Evolutionary conservation across 1,140 invertebrate genomes (phyloP).

Genomic region (Stegodyphus dumicola): DNA sequence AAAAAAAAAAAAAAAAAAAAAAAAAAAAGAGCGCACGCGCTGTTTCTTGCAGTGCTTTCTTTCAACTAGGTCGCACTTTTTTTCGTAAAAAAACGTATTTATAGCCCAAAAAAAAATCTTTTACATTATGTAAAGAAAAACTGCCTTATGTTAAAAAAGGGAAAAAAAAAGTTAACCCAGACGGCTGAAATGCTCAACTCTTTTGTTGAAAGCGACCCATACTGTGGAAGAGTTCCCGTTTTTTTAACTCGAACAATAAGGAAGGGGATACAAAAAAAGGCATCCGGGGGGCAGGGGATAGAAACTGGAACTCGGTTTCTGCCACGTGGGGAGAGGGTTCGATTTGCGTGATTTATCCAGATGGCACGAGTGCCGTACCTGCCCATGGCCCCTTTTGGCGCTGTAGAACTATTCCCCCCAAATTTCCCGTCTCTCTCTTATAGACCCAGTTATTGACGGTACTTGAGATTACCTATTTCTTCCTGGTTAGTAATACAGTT

Average conservation of each 20-base stretch:
- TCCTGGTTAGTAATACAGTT: slow-evolving; percentile 26
- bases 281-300: slow-evolving; percentile 38
- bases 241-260: slow-evolving; percentile 23
- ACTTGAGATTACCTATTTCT: slow-evolving; percentile 37
- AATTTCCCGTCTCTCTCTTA: slow-evolving; percentile 28
- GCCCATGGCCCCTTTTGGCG: slow-evolving; percentile 19
- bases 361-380: slow-evolving; percentile 44
- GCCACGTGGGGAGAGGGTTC: slow-evolving; percentile 32
- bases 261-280: slow-evolving; percentile 8
- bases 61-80: slow-evolving; percentile 30
- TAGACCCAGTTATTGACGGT: slow-evolving; percentile 20
- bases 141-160: slow-evolving; percentile 36
- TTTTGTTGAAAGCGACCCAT: slow-evolving; percentile 49
- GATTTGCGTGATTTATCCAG: slow-evolving; percentile 41
- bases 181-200: slow-evolving; percentile 44
- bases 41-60: slow-evolving; percentile 10
- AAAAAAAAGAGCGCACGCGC: slow-evolving; percentile 10
- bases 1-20: no score
- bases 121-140: slow-evolving; percentile 17
- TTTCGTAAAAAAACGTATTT: no score
- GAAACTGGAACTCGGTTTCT: slow-evolving; percentile 32
- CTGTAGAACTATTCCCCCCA: slow-evolving; percentile 13
- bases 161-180: not conserved
- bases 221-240: slow-evolving; percentile 36
- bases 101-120: no score